Percentiles rank a stretch among this genome's conserved stretches.
Evolutionary conservation across 2,888 invertebrate genomes (phyloP).

Genomic region (Charanyca ferruginea): DNA sequence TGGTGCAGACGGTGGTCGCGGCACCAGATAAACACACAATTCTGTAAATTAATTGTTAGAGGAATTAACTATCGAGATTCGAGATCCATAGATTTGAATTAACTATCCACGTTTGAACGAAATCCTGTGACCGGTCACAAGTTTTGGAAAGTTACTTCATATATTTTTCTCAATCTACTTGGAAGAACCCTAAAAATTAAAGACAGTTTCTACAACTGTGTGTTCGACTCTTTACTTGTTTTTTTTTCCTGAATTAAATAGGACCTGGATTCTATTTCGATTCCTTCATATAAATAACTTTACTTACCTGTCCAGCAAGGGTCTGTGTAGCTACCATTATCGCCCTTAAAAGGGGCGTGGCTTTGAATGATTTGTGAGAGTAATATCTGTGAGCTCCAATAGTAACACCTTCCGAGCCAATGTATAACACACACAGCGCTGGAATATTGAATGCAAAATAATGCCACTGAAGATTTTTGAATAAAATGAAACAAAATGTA

Average conservation of each 20-base stretch:
- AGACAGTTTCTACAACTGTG: no score
- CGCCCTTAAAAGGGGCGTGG: constrained; percentile 91
- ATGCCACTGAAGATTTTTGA: neutral
- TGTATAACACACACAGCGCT: constrained; percentile 41
- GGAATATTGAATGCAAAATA: constrained; percentile 36
- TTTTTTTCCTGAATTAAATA: no score
- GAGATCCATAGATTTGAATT: no score
- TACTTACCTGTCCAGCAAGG: constrained; percentile 69
- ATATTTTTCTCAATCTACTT: no score
- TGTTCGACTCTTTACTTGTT: no score
- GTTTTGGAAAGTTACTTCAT: no score
- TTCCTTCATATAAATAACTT: no score
- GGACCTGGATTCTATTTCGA: no score
- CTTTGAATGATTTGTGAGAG: constrained; percentile 95
- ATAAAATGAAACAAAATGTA: neutral
- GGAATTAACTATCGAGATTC: no score
- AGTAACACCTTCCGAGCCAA: constrained; percentile 92
- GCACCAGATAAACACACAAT: constrained; percentile 94
- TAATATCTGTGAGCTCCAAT: constrained; percentile 96
- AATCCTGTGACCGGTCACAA: no score
- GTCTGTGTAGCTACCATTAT: constrained; percentile 93
- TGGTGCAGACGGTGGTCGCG: constrained; percentile 96
- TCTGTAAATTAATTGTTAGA: constrained; percentile 82
- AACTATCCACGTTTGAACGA: no score
- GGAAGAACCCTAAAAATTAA: no score